Evolutionary conservation across 2,113 vertebrate genomes (phyloP).

Genomic region (Eidolon helvum): DNA sequence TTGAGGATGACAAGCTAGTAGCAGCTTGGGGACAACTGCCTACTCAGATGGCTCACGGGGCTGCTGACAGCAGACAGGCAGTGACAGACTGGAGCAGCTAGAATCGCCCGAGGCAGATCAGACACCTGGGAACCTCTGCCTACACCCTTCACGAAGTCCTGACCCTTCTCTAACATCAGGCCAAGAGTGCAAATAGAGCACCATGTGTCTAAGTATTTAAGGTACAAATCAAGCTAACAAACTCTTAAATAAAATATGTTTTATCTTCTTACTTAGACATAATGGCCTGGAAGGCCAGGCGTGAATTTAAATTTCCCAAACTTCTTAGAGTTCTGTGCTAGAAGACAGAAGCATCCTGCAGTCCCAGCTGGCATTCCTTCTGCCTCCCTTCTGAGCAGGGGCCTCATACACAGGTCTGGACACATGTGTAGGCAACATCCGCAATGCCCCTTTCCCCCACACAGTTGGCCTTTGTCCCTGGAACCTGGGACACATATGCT

Average conservation of each 20-base stretch:
- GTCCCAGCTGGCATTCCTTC: background rate
- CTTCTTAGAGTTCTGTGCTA: background rate
- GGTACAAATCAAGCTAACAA: background rate
- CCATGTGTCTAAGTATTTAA: background rate
- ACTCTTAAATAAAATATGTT: background rate
- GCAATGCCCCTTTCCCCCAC: background rate
- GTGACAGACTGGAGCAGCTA: slow-evolving; percentile 38
- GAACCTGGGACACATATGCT: too few relatives aligned
- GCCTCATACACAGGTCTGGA: background rate
- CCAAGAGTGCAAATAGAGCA: background rate
- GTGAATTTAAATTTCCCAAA: background rate
- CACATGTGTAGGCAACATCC: background rate
- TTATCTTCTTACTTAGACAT: background rate
- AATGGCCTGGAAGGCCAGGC: background rate
- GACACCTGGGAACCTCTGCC: background rate
- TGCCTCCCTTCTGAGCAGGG: background rate
- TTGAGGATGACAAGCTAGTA: slow-evolving; percentile 55
- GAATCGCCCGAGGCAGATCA: accelerated
- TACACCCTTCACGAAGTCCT: background rate
- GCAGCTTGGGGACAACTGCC: slow-evolving; percentile 46
- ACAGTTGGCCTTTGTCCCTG: background rate
- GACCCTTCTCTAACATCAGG: background rate
- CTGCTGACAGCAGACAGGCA: slow-evolving; percentile 28
- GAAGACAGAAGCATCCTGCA: background rate
- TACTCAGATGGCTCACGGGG: background rate